These are phyloP conservation scores for Echinops telfairi DNA, from an alignment of 2,113 vertebrate species.

Conservation along the genomic window DNA sequence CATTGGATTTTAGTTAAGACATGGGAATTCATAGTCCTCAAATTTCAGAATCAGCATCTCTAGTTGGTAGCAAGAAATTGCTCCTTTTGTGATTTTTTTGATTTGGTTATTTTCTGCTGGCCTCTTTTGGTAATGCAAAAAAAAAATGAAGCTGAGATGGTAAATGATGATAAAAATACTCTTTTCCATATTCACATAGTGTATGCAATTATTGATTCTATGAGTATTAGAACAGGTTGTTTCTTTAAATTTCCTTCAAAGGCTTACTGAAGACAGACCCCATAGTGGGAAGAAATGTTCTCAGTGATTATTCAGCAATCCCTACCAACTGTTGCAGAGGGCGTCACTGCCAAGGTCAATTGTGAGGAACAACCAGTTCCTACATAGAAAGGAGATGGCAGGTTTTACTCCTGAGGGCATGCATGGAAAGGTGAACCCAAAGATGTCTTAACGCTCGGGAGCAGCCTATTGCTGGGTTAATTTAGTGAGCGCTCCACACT, in stretches of 20 bases:
- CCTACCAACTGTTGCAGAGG: neutral
- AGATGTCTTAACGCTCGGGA: neutral
- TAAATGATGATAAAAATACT: neutral
- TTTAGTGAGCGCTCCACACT: neutral
- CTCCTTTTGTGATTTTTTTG: neutral
- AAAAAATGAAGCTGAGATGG: neutral
- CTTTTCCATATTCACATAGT: neutral
- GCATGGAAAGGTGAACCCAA: neutral
- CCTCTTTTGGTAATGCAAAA: neutral
- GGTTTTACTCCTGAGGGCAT: neutral
- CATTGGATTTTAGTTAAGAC: neutral
- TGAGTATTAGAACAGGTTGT: neutral
- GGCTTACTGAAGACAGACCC: neutral
- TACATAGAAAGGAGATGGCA: neutral
- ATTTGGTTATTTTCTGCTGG: neutral
- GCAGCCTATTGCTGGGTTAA: neutral
- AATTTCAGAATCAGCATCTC: neutral
- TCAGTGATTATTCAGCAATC: constrained; percentile 6
- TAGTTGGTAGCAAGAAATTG: neutral
- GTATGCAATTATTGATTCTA: neutral
- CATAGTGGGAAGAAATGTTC: constrained; percentile 18
- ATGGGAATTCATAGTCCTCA: neutral
- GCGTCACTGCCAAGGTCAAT: neutral
- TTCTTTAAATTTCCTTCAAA: constrained; percentile 42
- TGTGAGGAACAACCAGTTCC: neutral